Base-by-base conservation (phyloP, 2,888 invertebrate genomes). In the Chaitophorus viminalis region DNA sequence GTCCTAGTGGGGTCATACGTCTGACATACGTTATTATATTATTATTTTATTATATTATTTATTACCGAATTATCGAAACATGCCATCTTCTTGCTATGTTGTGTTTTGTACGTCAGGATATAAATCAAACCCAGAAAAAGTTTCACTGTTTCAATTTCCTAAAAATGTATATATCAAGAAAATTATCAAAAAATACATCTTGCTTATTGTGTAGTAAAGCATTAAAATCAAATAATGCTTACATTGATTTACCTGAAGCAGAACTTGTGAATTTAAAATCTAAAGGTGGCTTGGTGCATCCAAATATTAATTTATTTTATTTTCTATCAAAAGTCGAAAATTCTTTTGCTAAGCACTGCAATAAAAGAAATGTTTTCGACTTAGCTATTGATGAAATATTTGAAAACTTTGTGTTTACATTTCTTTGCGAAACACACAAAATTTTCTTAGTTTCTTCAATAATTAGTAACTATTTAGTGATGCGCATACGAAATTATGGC, bases 401-500 rank as follows among this genome's bases (percentile, higher is more conserved):
- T 52, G 77, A 77, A 29, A 77, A 31, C 14, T 54, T 21, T 77
- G 36, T 36, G n/a, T 77, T 54, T 77, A 54, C 54, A 31, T 77
- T 77, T 77, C 54, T 54, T 21, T 77, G 77, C 39, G 31, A n/a
- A 77, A 3, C 31, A 36, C 77, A 77, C 29, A 77, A 77, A 77
- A 54, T 54, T 21, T 60, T 3, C 21, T 31, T 54, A 77, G 60
- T 60, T 77, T 77, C 29, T 9, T 54, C 77, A 21, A 54, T 77
- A 1, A 77, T 77, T 0, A 77, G 8, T 54, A 77, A 77, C 33
- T 77, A 77, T 54, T 25, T 77, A 54, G 21, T 77, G 3, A 77
- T 77, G 54, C 33, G 54, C 33, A 77, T 54, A 54, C 18, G 54
- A 0, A 21, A 77, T 77, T 77, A 21, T 54, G 31, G 54, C 4